phyloP scores from a whole-genome alignment of 2,888 invertebrate genomes.

The Lordiphosa fenestrarum region DNA sequence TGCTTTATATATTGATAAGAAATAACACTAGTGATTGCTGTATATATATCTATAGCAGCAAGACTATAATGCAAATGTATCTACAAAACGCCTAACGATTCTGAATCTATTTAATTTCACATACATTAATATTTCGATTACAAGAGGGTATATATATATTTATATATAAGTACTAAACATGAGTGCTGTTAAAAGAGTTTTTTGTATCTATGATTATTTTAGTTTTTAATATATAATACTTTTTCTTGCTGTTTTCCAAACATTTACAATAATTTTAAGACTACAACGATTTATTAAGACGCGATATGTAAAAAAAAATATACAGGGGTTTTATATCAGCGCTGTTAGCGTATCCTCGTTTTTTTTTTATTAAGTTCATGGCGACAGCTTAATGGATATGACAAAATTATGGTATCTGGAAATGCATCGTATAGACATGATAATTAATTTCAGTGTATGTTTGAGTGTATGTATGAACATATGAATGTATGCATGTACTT shows the following conservation, averaged over 20 bases:
- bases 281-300: no score
- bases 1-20: constrained; percentile 7
- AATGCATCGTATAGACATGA: constrained; percentile 37
- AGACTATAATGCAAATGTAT: constrained; percentile 23
- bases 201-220: no score
- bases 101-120: constrained; percentile 30
- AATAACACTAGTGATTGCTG: constrained; percentile 3
- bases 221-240: no score
- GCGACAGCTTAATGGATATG: constrained; percentile 2
- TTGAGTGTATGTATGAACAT: constrained; percentile 19
- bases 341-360: no score
- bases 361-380: no score
- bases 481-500: constrained; percentile 11
- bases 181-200: constrained; percentile 5
- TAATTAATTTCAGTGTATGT: constrained; percentile 11
- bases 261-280: no score
- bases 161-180: constrained; percentile 5
- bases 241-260: no score
- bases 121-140: constrained; percentile 31
- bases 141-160: constrained; percentile 25
- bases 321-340: no score
- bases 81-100: constrained; percentile 22
- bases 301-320: no score
- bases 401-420: constrained; percentile 4
- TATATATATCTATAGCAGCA: constrained; percentile 6